Evolutionary conservation across 1,140 invertebrate genomes (phyloP).

Genomic region (Drosophila kanapiae): DNA sequence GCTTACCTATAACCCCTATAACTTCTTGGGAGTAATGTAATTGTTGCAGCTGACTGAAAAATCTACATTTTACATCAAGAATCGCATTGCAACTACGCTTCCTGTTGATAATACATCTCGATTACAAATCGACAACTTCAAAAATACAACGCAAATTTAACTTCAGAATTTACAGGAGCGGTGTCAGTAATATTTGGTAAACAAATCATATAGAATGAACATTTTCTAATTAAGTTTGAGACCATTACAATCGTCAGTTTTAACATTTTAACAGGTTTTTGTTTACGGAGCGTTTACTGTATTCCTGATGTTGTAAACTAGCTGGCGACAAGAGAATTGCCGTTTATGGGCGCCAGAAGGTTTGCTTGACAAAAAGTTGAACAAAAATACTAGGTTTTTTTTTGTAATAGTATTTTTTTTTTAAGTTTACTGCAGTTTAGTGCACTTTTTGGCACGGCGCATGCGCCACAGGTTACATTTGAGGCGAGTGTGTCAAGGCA

Average conservation of each 20-base stretch:
- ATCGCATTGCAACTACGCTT: too few relatives aligned
- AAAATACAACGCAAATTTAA: too few relatives aligned
- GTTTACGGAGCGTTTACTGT: not conserved
- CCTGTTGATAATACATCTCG: too few relatives aligned
- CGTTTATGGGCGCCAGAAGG: slow-evolving; percentile 78
- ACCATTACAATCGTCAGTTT: not conserved
- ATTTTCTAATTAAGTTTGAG: not conserved
- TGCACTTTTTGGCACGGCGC: slow-evolving; percentile 55
- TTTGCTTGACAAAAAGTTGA: slow-evolving; percentile 46
- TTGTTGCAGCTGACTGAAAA: too few relatives aligned
- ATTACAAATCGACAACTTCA: too few relatives aligned
- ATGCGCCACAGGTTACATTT: slow-evolving; percentile 79
- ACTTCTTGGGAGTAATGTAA: not conserved
- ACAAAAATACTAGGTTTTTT: slow-evolving; percentile 27
- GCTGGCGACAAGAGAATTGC: slow-evolving; percentile 63
- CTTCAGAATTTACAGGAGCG: too few relatives aligned
- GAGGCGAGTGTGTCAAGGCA: slow-evolving; percentile 78
- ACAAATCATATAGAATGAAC: not conserved
- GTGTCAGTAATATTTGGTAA: not conserved
- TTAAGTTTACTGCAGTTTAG: not conserved
- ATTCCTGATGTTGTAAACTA: slow-evolving; percentile 55
- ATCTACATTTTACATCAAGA: too few relatives aligned
- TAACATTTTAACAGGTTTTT: not conserved
- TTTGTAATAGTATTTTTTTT: slow-evolving; percentile 9
- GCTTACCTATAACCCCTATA: not conserved